Percentiles rank a stretch among this genome's conserved stretches.
phyloP scores from a whole-genome alignment of 2,113 vertebrate genomes.

The Ictalurus punctatus region DNA sequence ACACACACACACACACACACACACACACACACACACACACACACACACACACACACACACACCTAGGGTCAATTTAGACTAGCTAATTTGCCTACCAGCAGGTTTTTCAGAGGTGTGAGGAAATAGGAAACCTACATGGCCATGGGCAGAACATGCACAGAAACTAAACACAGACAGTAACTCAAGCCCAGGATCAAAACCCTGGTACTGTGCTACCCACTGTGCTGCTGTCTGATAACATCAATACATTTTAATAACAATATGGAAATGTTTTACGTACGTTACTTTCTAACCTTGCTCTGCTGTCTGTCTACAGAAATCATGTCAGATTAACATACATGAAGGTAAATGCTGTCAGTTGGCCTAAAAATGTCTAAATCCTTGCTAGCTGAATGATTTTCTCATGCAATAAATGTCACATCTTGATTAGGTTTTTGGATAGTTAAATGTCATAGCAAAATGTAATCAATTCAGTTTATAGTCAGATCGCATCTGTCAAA shows the following conservation, averaged over 20 bases:
- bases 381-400: not conserved
- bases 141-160: not conserved
- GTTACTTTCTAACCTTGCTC: not conserved
- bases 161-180: not conserved
- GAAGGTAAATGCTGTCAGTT: not conserved
- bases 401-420: not conserved
- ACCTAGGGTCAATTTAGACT: not conserved
- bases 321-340: not conserved
- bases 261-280: not conserved
- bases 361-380: not conserved
- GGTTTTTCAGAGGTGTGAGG: not conserved
- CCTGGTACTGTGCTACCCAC: not conserved
- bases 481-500: not conserved
- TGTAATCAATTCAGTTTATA: not conserved
- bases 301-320: not conserved
- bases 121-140: not conserved
- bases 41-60: not conserved
- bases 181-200: not conserved
- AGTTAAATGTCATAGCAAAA: not conserved
- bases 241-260: not conserved
- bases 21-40: not conserved
- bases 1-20: not conserved
- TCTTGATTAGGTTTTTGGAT: not conserved
- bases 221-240: not conserved
- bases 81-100: not conserved